phyloP scores from a whole-genome alignment of 2,888 invertebrate genomes.

The Ceramica pisi region DNA sequence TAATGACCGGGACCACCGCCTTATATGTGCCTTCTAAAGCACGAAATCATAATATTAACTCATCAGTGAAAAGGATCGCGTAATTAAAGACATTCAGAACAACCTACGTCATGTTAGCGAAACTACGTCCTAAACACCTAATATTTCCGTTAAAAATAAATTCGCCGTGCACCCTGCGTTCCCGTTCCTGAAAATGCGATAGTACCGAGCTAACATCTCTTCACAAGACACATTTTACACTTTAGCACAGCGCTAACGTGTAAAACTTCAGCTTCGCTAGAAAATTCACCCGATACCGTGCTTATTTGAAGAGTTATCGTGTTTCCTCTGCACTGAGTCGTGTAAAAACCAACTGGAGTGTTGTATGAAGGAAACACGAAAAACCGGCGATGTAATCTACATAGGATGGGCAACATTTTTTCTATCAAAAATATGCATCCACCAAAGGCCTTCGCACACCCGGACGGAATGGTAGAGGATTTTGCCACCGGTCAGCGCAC shows the following conservation, averaged over 20 bases:
- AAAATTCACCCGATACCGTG: constrained; percentile 49
- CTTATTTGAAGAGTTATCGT: constrained; percentile 55
- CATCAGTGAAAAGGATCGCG: not conserved
- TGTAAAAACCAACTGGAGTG: constrained; percentile 42
- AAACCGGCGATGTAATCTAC: constrained; percentile 38
- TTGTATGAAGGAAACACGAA: constrained; percentile 32
- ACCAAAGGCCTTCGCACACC: not conserved
- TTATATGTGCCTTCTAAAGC: too few relatives aligned
- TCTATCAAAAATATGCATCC: constrained; percentile 34
- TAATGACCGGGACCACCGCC: too few relatives aligned
- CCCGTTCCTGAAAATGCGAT: constrained; percentile 18
- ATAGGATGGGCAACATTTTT: constrained; percentile 24
- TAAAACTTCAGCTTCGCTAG: constrained; percentile 45
- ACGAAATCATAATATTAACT: not conserved
- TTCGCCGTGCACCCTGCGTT: not conserved
- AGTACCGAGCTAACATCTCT: constrained; percentile 44
- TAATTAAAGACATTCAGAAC: not conserved
- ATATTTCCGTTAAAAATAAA: constrained; percentile 17
- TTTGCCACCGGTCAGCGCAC: too few relatives aligned
- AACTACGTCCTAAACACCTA: not conserved
- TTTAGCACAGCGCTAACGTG: constrained; percentile 41
- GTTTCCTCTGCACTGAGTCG: constrained; percentile 27
- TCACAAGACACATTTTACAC: constrained; percentile 58
- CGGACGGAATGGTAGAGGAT: too few relatives aligned
- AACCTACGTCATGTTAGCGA: not conserved